Base-by-base conservation (phyloP, 2,113 vertebrate species). In the Alligator sinensis region DNA sequence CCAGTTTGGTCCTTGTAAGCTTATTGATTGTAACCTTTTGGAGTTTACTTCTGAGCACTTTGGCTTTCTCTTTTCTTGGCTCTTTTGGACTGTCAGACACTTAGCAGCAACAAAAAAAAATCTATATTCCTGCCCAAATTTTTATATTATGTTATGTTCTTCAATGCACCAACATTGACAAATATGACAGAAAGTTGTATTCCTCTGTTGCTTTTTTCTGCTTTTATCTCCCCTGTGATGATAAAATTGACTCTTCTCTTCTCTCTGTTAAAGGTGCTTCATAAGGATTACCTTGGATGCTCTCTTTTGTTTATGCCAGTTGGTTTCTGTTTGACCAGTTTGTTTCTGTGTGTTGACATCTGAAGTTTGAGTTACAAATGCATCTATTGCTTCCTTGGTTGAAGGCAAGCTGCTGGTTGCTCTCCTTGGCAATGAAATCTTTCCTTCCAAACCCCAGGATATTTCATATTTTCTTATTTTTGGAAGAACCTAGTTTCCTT, bases 181-280 rank as follows among this genome's bases (percentile, higher is more conserved):
- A 47, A 47, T 47, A 47, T 9, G 77, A 55, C 11, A 66, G 59
- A 89, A 79, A 27, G 64, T 62, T 13, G 3, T 68, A 5, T 88
- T 4, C n/a, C 12, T 25, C 61, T 63, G 9, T 25, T 25, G 63
- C 25, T 86, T 24, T 10, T 81, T 30, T 4, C 77, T 89, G 9
- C 9, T 81, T 4, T 15, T 91, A 83, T 7, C 7, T 5, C 1
- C 0, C 4, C 11, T 58, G 3, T 74, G 25, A 17, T 14, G 66
- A 7, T 47, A 79, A 66, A 9, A 13, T 63, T 59, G 19, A 21
- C 11, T 12, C 11, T 12, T 38, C 30, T 5, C n/a, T 92, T 19
- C 25, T 19, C n/a, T 6, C 0, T 12, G 19, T 47, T 81, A 0
- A 22, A 16, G 2, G 0, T 82, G 84, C 59, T 57, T 0, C 60